Evolutionary conservation across 1,140 invertebrate species (phyloP).

Genomic region (Gryon sp.): DNA sequence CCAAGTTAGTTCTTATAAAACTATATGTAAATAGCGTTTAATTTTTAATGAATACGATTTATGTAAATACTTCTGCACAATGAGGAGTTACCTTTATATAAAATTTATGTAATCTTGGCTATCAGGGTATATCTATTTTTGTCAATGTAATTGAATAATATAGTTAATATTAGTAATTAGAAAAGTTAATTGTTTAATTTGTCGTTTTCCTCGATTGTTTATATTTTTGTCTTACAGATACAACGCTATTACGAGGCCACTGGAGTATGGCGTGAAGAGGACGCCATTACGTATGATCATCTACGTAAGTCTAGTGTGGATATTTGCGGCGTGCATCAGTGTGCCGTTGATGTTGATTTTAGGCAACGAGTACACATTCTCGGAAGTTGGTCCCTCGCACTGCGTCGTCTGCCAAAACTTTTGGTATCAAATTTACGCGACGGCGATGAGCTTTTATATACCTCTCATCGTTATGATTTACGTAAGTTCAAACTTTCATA

Average conservation of each 20-base stretch:
- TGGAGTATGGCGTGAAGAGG: constrained; percentile 93
- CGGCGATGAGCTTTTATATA: constrained; percentile 93
- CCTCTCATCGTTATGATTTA: constrained; percentile 93
- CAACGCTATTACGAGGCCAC: constrained; percentile 93
- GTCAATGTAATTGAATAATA: no score
- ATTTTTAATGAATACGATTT: no score
- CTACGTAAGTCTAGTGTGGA: constrained; percentile 93
- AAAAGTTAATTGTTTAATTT: no score
- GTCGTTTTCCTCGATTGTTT: no score
- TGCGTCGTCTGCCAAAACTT: constrained; percentile 93
- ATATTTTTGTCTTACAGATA: constrained; percentile 79
- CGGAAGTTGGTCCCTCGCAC: constrained; percentile 80
- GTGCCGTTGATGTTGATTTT: constrained; percentile 92
- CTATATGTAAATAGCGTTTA: no score
- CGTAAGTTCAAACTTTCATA: constrained; percentile 71
- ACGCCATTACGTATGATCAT: constrained; percentile 91
- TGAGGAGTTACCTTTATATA: no score
- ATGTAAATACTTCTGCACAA: no score
- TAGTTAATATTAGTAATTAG: no score
- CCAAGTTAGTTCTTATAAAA: no score
- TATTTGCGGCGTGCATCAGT: constrained; percentile 92
- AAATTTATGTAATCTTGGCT: no score
- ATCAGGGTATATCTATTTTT: no score
- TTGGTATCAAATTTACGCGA: constrained; percentile 94
- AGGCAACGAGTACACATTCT: constrained; percentile 87